A percentile compares a stretch with the other conserved stretches of the same genome.
Evolutionary conservation across 2,888 invertebrate genomes (phyloP).

Genomic region (Sialis fuliginosa): DNA sequence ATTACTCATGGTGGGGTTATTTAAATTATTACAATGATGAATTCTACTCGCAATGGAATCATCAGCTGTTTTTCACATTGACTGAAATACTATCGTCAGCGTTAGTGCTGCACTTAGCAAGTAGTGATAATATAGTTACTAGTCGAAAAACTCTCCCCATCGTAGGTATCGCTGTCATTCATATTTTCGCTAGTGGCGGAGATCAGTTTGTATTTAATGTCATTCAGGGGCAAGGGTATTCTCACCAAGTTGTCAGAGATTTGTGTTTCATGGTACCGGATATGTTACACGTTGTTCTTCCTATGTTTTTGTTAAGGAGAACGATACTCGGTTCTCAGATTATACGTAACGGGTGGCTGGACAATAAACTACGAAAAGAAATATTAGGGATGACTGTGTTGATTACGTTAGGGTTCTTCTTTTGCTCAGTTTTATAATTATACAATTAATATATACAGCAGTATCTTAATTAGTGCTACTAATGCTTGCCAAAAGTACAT

Average conservation of each 20-base stretch:
- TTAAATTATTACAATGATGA: constrained; percentile 56
- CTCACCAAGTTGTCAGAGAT: constrained; percentile 47
- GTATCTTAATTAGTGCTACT: too few relatives aligned
- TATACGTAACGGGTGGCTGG: constrained; percentile 18
- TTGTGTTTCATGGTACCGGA: constrained; percentile 50
- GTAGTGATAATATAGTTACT: constrained; percentile 30
- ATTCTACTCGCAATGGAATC: constrained; percentile 50
- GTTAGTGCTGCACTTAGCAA: constrained; percentile 36
- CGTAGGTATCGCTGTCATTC: constrained; percentile 37
- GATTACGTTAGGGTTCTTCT: constrained; percentile 22
- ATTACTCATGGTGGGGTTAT: constrained; percentile 52
- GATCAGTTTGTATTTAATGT: constrained; percentile 50
- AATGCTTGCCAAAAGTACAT: too few relatives aligned
- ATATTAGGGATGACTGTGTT: constrained; percentile 14
- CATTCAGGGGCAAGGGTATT: constrained; percentile 40
- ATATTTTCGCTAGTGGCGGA: constrained; percentile 40
- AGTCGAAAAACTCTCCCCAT: constrained; percentile 37
- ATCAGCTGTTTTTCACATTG: constrained; percentile 43
- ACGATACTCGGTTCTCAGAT: constrained; percentile 13
- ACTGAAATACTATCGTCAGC: constrained; percentile 43
- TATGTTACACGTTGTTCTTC: constrained; percentile 39
- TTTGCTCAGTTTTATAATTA: constrained; percentile 25
- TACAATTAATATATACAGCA: too few relatives aligned
- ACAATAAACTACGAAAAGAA: constrained; percentile 21
- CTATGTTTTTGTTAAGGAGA: constrained; percentile 29